A percentile compares a stretch with the other conserved stretches of the same genome.
Conservation (phyloP, 2,113 vertebrate genomes). For the Climacteris rufus region DNA sequence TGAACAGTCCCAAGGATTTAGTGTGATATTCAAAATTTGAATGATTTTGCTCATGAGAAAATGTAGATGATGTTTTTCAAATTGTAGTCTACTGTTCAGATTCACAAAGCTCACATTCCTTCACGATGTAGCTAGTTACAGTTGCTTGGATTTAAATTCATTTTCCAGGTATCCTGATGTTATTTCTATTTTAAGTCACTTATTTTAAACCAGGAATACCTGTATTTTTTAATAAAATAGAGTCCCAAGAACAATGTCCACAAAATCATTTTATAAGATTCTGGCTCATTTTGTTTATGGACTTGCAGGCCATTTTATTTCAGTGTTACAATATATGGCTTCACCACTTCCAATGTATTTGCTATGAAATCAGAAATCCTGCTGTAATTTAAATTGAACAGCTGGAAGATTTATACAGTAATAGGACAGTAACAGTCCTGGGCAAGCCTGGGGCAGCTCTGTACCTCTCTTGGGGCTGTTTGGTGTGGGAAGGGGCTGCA, state of each 20-base stretch:
- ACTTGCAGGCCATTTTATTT: background rate
- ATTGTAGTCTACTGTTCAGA: background rate
- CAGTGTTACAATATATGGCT: background rate
- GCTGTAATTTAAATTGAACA: background rate
- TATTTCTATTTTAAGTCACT: background rate
- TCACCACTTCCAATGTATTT: background rate
- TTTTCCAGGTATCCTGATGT: background rate
- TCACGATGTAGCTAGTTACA: background rate
- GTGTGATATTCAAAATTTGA: background rate
- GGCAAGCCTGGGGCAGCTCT: background rate
- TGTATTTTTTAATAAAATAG: background rate
- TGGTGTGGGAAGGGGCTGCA: background rate
- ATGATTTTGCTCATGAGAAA: background rate
- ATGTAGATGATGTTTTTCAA: background rate
- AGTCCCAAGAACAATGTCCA: background rate
- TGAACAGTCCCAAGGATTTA: background rate
- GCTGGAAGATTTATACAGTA: background rate
- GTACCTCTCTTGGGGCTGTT: accelerated
- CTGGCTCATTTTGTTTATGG: background rate
- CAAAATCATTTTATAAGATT: background rate
- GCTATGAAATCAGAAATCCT: background rate
- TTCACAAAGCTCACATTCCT: background rate
- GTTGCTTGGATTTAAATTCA: background rate
- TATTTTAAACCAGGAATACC: background rate
- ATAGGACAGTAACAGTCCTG: background rate